Conservation (phyloP, 2,888 invertebrate genomes). For the Meliscaeva auricollis region DNA sequence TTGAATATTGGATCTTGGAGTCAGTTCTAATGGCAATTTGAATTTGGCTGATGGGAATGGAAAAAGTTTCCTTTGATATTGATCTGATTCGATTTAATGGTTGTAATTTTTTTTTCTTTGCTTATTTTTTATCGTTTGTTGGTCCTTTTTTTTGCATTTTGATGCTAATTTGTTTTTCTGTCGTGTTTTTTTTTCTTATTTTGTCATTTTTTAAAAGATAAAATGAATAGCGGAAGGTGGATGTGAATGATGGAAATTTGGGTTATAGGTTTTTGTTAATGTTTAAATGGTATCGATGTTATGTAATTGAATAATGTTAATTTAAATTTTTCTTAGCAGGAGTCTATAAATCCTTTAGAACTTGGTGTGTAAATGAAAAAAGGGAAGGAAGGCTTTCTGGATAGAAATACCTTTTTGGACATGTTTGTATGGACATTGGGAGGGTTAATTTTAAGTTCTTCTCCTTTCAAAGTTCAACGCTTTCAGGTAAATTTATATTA, state of each 20-base stretch:
- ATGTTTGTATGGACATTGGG: no score
- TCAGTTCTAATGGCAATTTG: slow-evolving; percentile 60
- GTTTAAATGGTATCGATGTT: background rate
- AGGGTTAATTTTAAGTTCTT: no score
- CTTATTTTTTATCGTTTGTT: slow-evolving; percentile 33
- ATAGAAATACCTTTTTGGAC: no score
- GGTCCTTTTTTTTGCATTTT: slow-evolving; percentile 41
- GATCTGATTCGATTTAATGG: slow-evolving; percentile 76
- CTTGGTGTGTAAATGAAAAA: no score
- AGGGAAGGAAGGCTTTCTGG: no score
- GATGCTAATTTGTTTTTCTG: slow-evolving; percentile 66
- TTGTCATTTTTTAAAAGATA: slow-evolving; percentile 30
- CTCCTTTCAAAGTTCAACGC: no score
- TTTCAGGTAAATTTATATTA: no score
- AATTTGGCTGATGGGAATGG: slow-evolving; percentile 33
- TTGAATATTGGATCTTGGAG: slow-evolving; percentile 49
- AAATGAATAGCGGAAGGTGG: slow-evolving; percentile 32
- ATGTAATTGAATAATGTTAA: slow-evolving; percentile 11
- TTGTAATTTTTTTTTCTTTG: slow-evolving; percentile 33
- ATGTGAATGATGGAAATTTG: slow-evolving; percentile 22
- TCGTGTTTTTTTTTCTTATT: slow-evolving; percentile 3
- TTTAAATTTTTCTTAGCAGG: slow-evolving; percentile 6
- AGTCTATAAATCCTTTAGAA: no score
- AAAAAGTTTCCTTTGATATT: slow-evolving; percentile 67
- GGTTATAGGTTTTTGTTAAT: slow-evolving; percentile 10